Evolutionary conservation across 2,888 invertebrate genomes (phyloP), one percentile per base, ranked within the genome.

Genomic region (Acanthosepion esculentum): DNA sequence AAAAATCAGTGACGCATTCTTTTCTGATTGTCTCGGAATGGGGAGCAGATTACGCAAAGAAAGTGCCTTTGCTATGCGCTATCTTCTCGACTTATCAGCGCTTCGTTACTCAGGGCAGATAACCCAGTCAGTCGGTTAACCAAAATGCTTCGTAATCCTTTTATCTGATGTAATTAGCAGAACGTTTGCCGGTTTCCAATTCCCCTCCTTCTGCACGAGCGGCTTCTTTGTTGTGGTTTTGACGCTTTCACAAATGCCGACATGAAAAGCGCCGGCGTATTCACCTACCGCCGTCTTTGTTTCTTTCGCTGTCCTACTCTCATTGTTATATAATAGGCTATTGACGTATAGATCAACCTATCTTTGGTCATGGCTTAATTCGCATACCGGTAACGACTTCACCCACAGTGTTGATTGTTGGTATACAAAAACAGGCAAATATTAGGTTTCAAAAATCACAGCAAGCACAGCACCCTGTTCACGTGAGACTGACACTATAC

Each of bases 141-240:
- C n/a, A 78, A 78, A 78, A 78, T 78, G 78, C 78, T n/a, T 78
- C n/a, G n/a, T 78, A 78, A 78, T 78, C 78, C 78, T 78, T 78
- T 78, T 33, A 78, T 78, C 78, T 78, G 78, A 78, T 78, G n/a
- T 78, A 78, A 78, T 78, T 78, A 78, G 78, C 78, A 78, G 78
- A 78, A 78, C 15, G 78, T 78, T 78, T n/a, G 33, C n/a, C 78
- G 78, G 0, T 78, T 33, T n/a, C n/a, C n/a, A 78, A n/a, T n/a
- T 78, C 10, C 33, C 78, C n/a, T 78, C n/a, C 78, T n/a, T 78
- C 78, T 78, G 78, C 78, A 33, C 78, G 78, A 78, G 6, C n/a
- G n/a, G n/a, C 15, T 78, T 15, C 78, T 78, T 78, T 78, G n/a
- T 78, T 78, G n/a, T n/a, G 78, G n/a, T 78, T 78, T 33, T n/a